Evolutionary conservation across 2,113 vertebrate species (phyloP).

Genomic region (Psilopogon haemacephalus): DNA sequence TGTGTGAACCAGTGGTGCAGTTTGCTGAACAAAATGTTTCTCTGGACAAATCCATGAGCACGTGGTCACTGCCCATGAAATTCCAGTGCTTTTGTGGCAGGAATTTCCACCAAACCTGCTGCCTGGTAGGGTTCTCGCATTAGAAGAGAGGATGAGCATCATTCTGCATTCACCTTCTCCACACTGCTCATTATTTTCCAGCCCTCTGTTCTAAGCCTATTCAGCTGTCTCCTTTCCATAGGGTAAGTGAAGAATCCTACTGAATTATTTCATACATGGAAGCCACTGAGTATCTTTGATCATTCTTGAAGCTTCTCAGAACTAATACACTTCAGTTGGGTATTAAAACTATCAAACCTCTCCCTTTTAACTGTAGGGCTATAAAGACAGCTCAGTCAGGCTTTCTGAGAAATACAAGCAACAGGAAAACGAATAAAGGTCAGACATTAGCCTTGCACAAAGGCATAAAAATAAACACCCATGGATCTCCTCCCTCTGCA

Average conservation of each 20-base stretch:
- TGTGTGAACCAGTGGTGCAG: not conserved
- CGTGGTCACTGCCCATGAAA: not conserved
- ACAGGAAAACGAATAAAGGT: not conserved
- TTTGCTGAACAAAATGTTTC: not conserved
- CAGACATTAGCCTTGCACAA: not conserved
- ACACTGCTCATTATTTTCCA: constrained; percentile 11
- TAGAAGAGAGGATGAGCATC: not conserved
- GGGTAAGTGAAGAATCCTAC: constrained; percentile 24
- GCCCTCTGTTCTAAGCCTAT: constrained; percentile 1
- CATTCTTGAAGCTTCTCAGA: not conserved
- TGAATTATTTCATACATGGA: constrained; percentile 48
- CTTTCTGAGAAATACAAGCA: not conserved
- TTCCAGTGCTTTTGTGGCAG: not conserved
- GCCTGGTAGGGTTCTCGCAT: not conserved
- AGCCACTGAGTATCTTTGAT: not conserved
- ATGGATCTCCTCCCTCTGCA: not conserved
- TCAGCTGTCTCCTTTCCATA: not conserved
- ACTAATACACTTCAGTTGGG: not conserved
- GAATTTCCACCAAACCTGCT: constrained; percentile 3
- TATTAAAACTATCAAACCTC: not conserved
- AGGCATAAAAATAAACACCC: not conserved
- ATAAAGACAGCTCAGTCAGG: not conserved
- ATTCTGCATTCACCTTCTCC: constrained; percentile 14
- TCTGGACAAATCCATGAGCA: not conserved
- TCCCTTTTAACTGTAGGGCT: not conserved